A percentile compares a stretch with the other conserved stretches of the same genome.
Evolutionary conservation across 2,888 invertebrate species (phyloP).

Genomic region (Itoplectis maculator): DNA sequence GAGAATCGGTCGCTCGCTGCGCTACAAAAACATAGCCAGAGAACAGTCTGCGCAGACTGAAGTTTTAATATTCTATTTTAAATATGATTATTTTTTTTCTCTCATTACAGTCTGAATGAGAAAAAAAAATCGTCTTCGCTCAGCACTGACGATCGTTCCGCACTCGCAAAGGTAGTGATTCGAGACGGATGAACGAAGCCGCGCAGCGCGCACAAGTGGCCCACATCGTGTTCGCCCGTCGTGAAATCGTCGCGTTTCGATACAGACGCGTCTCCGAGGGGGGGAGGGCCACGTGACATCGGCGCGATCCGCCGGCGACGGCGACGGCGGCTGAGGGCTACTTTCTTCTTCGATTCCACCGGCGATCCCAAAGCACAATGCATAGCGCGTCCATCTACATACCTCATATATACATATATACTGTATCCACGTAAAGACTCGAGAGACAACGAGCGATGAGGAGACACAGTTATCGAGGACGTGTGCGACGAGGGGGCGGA

Average conservation of each 20-base stretch:
- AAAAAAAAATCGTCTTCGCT: too few species aligned
- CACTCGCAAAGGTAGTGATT: slow-evolving; percentile 13
- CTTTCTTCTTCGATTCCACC: slow-evolving; percentile 62
- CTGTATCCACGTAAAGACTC: too few species aligned
- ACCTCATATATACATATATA: slow-evolving; percentile 1
- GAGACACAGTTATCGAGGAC: slow-evolving; percentile 57
- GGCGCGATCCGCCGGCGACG: background rate
- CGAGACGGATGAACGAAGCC: slow-evolving; percentile 53
- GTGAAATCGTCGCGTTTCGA: slow-evolving; percentile 56
- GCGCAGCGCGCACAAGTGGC: slow-evolving; percentile 30
- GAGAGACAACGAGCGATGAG: slow-evolving; percentile 34
- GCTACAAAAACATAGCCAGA: too few species aligned
- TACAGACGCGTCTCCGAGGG: background rate
- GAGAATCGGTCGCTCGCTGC: slow-evolving; percentile 36
- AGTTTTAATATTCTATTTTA: too few species aligned
- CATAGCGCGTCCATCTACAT: background rate
- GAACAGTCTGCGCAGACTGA: too few species aligned
- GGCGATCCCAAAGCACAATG: slow-evolving; percentile 42
- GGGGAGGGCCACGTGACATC: slow-evolving; percentile 5
- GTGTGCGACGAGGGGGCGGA: background rate
- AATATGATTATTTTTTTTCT: too few species aligned
- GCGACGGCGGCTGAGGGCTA: slow-evolving; percentile 47
- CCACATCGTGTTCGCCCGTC: slow-evolving; percentile 54
- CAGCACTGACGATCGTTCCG: background rate
- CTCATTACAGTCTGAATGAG: too few species aligned